Conservation (phyloP, 1,140 invertebrate genomes). For the Colletes latitarsis region DNA sequence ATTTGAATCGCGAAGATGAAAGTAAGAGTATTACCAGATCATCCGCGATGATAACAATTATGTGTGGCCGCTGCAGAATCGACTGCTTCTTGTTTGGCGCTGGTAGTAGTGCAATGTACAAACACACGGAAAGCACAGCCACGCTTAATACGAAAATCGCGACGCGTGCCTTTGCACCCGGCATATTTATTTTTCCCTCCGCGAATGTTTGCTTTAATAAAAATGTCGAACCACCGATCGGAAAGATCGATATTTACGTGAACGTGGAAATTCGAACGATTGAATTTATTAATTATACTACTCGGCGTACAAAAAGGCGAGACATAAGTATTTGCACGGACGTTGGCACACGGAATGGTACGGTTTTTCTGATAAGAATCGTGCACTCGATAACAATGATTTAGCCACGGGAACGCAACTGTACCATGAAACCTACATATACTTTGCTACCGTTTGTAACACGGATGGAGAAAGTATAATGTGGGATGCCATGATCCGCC, state of each 20-base stretch:
- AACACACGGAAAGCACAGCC: neutral
- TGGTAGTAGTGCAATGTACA: neutral
- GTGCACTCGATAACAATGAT: neutral
- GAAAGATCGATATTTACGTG: neutral
- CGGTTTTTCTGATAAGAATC: neutral
- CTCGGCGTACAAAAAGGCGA: neutral
- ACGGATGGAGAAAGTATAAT: constrained; percentile 5
- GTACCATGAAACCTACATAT: too few relatives aligned
- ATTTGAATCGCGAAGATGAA: neutral
- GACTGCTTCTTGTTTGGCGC: too few relatives aligned
- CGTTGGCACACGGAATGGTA: neutral
- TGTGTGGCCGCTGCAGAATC: constrained; percentile 74
- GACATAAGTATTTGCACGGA: too few relatives aligned
- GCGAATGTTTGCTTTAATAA: too few relatives aligned
- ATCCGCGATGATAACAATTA: constrained; percentile 83
- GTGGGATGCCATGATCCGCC: neutral
- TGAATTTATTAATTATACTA: too few relatives aligned
- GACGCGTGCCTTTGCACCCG: neutral
- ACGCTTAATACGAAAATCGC: neutral
- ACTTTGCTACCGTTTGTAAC: constrained; percentile 29
- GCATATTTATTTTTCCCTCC: neutral
- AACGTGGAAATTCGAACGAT: neutral
- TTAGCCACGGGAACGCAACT: neutral
- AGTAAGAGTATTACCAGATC: constrained; percentile 80
- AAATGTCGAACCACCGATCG: neutral